phyloP scores from a whole-genome alignment of 2,113 vertebrate species.

The Pandion haliaetus region DNA sequence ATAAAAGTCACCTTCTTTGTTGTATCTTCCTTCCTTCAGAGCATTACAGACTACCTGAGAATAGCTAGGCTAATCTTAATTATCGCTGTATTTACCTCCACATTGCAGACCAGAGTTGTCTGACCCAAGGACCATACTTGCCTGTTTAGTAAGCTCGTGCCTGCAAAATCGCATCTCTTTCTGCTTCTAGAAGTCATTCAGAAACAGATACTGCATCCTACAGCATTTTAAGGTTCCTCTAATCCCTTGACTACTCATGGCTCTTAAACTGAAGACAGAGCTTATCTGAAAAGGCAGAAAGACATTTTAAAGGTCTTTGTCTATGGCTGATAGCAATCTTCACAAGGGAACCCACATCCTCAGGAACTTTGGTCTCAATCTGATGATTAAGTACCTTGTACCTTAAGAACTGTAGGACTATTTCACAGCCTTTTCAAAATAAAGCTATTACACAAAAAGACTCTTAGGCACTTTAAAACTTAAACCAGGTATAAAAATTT shows the following conservation, averaged over 20 bases:
- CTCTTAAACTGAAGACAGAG: not conserved
- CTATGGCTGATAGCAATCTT: not conserved
- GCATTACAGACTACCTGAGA: not conserved
- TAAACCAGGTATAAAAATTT: not conserved
- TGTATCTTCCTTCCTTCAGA: not conserved
- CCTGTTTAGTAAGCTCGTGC: not conserved
- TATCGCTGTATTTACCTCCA: not conserved
- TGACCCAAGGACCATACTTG: accelerated
- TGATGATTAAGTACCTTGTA: not conserved
- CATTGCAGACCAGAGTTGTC: not conserved
- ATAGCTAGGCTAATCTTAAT: not conserved
- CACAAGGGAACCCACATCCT: not conserved
- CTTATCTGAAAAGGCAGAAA: not conserved
- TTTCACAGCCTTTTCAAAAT: not conserved
- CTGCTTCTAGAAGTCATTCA: not conserved
- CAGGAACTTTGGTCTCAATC: not conserved
- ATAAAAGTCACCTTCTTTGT: not conserved
- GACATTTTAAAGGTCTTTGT: not conserved
- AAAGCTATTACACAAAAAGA: not conserved
- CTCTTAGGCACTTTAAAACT: not conserved
- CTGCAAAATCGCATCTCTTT: not conserved
- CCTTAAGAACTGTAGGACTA: not conserved
- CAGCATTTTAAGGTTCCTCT: not conserved
- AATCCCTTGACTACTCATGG: not conserved
- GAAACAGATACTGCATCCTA: not conserved